Evolutionary conservation across 1,140 invertebrate genomes (phyloP).

Genomic region (Drosophila ambigua): DNA sequence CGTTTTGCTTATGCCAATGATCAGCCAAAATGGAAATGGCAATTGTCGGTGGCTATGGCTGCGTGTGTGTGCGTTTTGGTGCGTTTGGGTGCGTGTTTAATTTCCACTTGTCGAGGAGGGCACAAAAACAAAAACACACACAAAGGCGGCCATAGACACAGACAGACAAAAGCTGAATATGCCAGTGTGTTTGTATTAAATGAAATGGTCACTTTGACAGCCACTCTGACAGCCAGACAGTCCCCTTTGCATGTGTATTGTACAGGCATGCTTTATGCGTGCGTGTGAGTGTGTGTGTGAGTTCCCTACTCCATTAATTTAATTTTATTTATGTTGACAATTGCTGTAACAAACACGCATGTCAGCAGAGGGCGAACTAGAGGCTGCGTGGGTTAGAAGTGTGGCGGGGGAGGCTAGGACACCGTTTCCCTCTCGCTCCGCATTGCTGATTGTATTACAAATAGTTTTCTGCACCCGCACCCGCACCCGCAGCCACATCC

Average conservation of each 20-base stretch:
- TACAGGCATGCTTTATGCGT: neutral
- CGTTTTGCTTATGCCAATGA: constrained; percentile 52
- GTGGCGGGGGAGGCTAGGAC: neutral
- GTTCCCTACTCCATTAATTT: constrained; percentile 59
- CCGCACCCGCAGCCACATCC: neutral
- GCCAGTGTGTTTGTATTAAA: constrained; percentile 58
- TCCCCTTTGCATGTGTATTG: constrained; percentile 3
- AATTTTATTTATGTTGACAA: constrained; percentile 83
- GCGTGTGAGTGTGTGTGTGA: constrained; percentile 6
- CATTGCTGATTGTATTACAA: constrained; percentile 63
- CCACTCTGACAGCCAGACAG: constrained; percentile 60
- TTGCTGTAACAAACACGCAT: constrained; percentile 63
- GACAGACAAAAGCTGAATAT: neutral
- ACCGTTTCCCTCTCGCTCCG: constrained; percentile 23
- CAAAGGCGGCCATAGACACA: constrained; percentile 10
- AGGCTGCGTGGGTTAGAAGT: constrained; percentile 25
- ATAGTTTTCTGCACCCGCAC: constrained; percentile 52
- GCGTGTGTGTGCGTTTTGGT: constrained; percentile 25
- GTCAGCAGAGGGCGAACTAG: constrained; percentile 27
- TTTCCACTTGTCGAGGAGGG: constrained; percentile 61
- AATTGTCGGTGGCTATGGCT: constrained; percentile 9
- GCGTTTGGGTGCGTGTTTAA: constrained; percentile 64
- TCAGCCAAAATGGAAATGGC: constrained; percentile 49
- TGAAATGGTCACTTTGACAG: constrained; percentile 80
- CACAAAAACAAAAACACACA: constrained; percentile 42